phyloP scores from a whole-genome alignment of 1,140 invertebrate genomes.

The Pygmarrhopalites habei region DNA sequence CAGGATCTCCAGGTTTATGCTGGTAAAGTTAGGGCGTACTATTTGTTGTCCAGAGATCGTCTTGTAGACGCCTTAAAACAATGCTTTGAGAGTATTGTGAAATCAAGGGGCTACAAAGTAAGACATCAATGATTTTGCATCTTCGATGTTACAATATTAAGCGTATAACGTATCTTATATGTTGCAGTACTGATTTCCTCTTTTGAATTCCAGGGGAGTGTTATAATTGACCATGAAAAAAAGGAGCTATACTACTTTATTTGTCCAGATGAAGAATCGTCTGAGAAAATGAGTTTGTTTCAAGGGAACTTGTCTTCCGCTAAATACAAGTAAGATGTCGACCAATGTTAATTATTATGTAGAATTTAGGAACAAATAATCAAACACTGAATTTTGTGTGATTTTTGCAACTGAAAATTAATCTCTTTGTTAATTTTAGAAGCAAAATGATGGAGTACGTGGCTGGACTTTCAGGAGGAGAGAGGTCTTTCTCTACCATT shows the following conservation, averaged over 20 bases:
- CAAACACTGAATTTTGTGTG: not conserved
- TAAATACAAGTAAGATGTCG: constrained; percentile 2
- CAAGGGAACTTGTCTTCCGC: not conserved
- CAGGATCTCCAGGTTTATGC: not conserved
- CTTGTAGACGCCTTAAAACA: not conserved
- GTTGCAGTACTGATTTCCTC: too few species aligned
- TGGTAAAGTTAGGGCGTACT: not conserved
- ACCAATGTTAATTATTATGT: not conserved
- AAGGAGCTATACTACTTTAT: constrained; percentile 34
- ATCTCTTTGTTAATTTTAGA: constrained; percentile 12
- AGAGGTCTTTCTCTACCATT: constrained; percentile 89
- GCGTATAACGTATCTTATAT: not conserved
- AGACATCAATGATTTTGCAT: not conserved
- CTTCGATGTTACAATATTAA: constrained; percentile 5
- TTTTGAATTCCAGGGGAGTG: constrained; percentile 14
- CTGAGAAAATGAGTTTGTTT: not conserved
- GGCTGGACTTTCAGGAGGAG: constrained; percentile 74
- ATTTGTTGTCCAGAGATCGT: not conserved
- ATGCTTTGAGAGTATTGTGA: constrained; percentile 20
- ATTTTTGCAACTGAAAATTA: not conserved
- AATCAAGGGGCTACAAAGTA: constrained; percentile 27
- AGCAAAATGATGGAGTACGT: constrained; percentile 29
- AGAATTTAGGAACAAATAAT: not conserved
- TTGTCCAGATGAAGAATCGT: constrained; percentile 28
- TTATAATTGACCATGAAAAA: constrained; percentile 22